Evolutionary conservation across 2,113 vertebrate genomes (phyloP), one percentile per base, ranked within the genome.

Genomic region (Stictonetta naevosa): DNA sequence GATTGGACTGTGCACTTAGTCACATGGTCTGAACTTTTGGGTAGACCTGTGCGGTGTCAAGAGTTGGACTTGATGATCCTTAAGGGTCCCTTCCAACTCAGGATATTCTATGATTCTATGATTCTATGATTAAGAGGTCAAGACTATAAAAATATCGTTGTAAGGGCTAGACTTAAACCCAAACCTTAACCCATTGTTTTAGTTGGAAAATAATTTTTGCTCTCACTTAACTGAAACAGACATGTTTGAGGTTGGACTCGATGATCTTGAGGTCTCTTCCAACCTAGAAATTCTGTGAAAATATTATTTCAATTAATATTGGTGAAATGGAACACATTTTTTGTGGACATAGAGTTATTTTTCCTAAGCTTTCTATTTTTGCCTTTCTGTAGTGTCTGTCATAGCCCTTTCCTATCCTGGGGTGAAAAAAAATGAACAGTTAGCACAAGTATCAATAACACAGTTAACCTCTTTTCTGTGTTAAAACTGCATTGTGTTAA

Each of bases 401-500:
- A 68, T 50, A 88, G 60, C 28, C 13, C 92, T 93, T 93, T 96
- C 48, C 46, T 92, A 25, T 50, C 60, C 64, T 50, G 38, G 46
- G 15, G 64, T 74, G 36, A 93, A 88, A 93, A 84, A 79, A 93
- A 59, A 33, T 64, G 83, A 93, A 16, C 26, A 67, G 60, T 55
- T 83, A 80, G 31, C 31, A 68, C 17, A 85, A 88, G 33, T 93
- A 85, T 83, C 72, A 71, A 59, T 90, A 72, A 53, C 6, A 22
- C 33, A 83, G n/a, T 71, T 77, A 95, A 88, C 48, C n/a, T 86
- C 23, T 86, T 90, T 63, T 67, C 72, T 93, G 34, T 88, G 40
- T 80, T 88, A 86, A 89, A 87, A 69, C 1, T 8, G 4, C 44
- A 44, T 36, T 72, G 48, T 68, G 38, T 58, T 86, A 93, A 77